phyloP scores from a whole-genome alignment of 2,797 vertebrate genomes.

The Pipistrellus pipistrellus region DNA sequence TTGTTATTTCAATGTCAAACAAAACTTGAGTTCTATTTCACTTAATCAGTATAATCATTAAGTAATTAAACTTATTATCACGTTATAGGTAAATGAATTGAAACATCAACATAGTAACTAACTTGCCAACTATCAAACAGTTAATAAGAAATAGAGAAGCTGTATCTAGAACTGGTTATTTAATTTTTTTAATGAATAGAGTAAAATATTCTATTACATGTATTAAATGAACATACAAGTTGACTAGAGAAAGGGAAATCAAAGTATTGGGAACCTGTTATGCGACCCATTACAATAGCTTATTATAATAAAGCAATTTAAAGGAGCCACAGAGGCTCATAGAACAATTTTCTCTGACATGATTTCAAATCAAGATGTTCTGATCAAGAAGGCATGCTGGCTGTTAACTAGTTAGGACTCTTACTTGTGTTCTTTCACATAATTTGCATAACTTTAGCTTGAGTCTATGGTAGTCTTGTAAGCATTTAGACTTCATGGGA shows the following conservation, averaged over 20 bases:
- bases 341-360: background rate
- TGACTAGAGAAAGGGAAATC: background rate
- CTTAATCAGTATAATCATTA: background rate
- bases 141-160: background rate
- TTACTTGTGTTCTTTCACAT: conserved; percentile 29
- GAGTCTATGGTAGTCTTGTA: background rate
- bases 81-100: background rate
- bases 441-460: background rate
- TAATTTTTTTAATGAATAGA: background rate
- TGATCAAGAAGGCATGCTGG: background rate
- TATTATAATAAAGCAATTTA: background rate
- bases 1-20: background rate
- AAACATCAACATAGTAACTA: background rate
- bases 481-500: conserved; percentile 67
- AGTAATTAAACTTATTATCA: background rate
- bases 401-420: background rate
- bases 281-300: background rate
- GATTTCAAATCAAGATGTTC: conserved; percentile 27
- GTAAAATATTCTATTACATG: background rate
- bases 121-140: background rate
- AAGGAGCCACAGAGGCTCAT: background rate
- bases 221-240: background rate
- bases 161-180: background rate
- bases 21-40: background rate
- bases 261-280: background rate